Percentiles rank a stretch among this genome's conserved stretches.
These are phyloP conservation scores for Falco peregrinus DNA, from an alignment of 2,797 vertebrate species.

Conservation along the genomic window DNA sequence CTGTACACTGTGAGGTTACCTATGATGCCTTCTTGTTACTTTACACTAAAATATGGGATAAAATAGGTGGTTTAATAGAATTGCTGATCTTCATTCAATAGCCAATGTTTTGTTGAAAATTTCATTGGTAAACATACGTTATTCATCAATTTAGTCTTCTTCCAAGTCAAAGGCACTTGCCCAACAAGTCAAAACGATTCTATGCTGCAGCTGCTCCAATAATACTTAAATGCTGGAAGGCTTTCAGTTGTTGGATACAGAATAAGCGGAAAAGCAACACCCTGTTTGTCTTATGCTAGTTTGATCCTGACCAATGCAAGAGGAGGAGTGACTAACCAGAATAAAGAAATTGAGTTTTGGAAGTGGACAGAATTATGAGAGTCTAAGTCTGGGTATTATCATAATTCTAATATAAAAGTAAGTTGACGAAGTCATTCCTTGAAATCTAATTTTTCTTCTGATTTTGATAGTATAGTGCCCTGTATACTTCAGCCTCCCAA, in stretches of 20 bases:
- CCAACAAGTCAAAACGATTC: slow-evolving; percentile 56
- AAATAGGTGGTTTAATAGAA: not conserved
- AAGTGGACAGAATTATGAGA: not conserved
- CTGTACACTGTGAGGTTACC: not conserved
- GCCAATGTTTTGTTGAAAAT: not conserved
- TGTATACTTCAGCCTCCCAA: not conserved
- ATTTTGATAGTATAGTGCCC: not conserved
- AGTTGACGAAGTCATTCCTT: not conserved
- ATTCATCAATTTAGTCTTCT: slow-evolving; percentile 33
- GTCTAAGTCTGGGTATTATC: not conserved
- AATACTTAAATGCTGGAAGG: slow-evolving; percentile 42
- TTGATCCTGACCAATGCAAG: not conserved
- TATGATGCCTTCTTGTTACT: not conserved
- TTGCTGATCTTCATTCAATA: not conserved
- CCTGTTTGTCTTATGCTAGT: not conserved
- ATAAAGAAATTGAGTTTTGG: not conserved
- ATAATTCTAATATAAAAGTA: not conserved
- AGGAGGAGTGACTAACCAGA: not conserved
- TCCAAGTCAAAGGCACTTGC: slow-evolving; percentile 35
- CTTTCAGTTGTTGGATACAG: slow-evolving; percentile 17
- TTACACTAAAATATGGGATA: not conserved
- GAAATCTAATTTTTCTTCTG: not conserved
- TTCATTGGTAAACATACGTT: slow-evolving; percentile 22
- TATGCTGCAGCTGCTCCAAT: not conserved
- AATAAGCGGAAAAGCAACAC: slow-evolving; percentile 2